These are phyloP conservation scores for Apis cerana DNA, from an alignment of 1,140 invertebrate genomes.

Conservation along the genomic window DNA sequence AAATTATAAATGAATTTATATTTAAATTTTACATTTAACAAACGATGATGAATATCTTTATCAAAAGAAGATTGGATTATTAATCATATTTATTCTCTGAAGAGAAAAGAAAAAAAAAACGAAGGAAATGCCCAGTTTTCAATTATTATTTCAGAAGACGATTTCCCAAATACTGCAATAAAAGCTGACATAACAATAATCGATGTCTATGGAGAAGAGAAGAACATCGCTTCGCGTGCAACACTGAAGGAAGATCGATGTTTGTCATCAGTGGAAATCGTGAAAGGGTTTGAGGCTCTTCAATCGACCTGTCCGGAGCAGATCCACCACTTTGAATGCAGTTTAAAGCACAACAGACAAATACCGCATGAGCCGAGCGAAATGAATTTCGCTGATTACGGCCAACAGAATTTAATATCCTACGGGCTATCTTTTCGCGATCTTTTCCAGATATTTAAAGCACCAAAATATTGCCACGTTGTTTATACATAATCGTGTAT, in stretches of 20 bases:
- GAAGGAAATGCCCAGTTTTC: not conserved
- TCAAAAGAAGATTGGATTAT: no score
- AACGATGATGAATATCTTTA: no score
- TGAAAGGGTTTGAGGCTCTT: slow-evolving; percentile 23
- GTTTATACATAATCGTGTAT: not conserved
- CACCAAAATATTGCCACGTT: not conserved
- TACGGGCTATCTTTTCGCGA: not conserved
- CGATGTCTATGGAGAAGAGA: not conserved
- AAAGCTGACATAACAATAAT: slow-evolving; percentile 12
- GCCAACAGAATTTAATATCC: slow-evolving; percentile 26
- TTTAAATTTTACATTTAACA: no score
- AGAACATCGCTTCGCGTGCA: slow-evolving; percentile 11
- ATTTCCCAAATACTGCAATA: not conserved
- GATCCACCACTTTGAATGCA: slow-evolving; percentile 35
- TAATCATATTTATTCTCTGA: no score
- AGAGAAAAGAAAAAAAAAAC: not conserved
- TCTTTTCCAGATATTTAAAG: slow-evolving; percentile 25
- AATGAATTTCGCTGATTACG: slow-evolving; percentile 38
- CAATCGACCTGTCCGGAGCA: slow-evolving; percentile 28
- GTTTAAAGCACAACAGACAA: slow-evolving; percentile 24
- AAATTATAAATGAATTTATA: no score
- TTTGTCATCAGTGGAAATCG: slow-evolving; percentile 34
- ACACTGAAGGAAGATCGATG: slow-evolving; percentile 23
- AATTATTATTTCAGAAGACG: not conserved
- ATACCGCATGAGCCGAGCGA: slow-evolving; percentile 20